These are phyloP conservation scores for Neodiprion virginianus DNA, from an alignment of 1,140 invertebrate genomes.

Conservation along the genomic window DNA sequence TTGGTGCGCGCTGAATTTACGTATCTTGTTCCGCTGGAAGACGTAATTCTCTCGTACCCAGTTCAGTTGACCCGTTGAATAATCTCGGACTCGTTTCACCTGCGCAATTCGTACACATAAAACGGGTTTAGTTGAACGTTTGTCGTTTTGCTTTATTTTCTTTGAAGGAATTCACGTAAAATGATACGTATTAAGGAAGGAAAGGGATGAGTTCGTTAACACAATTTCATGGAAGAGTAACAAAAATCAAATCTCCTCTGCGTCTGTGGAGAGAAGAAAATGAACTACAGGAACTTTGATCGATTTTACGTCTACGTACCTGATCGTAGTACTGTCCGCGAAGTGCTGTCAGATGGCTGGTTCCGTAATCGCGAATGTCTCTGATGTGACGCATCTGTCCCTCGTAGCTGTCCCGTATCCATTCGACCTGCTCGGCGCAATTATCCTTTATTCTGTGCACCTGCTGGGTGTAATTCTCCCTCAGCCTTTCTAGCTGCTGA, in stretches of 20 bases:
- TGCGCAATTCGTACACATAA: conserved; percentile 44
- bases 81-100: conserved; percentile 87
- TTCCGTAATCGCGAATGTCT: conserved; percentile 90
- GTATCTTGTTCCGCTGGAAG: conserved; percentile 91
- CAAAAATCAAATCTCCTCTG: no score
- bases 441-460: conserved; percentile 91
- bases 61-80: conserved; percentile 87
- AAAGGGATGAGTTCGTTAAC: no score
- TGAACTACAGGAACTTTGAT: no score
- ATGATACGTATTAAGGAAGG: background rate
- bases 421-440: conserved; percentile 91
- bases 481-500: conserved; percentile 83
- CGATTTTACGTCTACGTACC: conserved; percentile 61
- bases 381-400: conserved; percentile 85
- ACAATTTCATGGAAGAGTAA: no score
- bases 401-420: conserved; percentile 90
- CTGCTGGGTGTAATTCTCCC: conserved; percentile 92
- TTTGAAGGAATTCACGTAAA: background rate
- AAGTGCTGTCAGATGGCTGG: conserved; percentile 82
- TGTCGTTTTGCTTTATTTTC: background rate
- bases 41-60: conserved; percentile 95
- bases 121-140: background rate
- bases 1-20: conserved; percentile 93
- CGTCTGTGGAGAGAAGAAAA: no score
- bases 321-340: conserved; percentile 93